Base-by-base conservation (phyloP, 2,797 vertebrate genomes). In the Phrynocephalus guinanensis region DNA sequence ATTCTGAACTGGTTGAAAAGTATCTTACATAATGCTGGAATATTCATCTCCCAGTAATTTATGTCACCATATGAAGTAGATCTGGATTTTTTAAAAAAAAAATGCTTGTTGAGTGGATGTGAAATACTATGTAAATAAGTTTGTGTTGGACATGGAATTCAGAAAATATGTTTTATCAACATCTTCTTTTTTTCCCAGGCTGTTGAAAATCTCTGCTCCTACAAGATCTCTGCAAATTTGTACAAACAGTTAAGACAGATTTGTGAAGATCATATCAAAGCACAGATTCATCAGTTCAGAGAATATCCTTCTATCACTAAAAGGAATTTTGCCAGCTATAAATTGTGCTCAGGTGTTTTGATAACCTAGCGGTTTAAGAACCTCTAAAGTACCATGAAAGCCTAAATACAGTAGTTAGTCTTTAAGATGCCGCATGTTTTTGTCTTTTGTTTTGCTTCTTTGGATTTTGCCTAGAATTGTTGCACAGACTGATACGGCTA, bases 221-320 rank as follows among this genome's bases (percentile, higher is more conserved):
- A 99, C 96, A 99, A 99, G 96, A 99, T 99, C 91, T 99, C 99
- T 93, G 98, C 99, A 95, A 99, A 99, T 94, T 98, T 99, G 91
- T 99, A 99, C 96, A 99, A 99, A 95, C 99, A 99, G 89, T 96
- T 99, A 93, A 97, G 99, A 94, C 97, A 98, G 71, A 99, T 99
- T 93, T 99, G 99, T 95, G 99, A 99, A 97, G 99, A 99, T 94
- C 99, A 99, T 95, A 99, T 99, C 96, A 99, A 98, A 97, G 98
- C 99, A 95, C 99, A 99, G 93, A 99, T 99, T 81, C 97, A 99
- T 93, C 98, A 99, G 30, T 99, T 99, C 96, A 98, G 98, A 98
- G 99, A 99, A 99, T 99, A 99, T 99, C 99, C 98, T 99, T 99
- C 96, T 3, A 60, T 82, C 26, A 80, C 9, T 26, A 5, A 20